Evolutionary conservation across 2,888 invertebrate species (phyloP), one percentile per base, ranked within the genome.

Genomic region (Cancer borealis): DNA sequence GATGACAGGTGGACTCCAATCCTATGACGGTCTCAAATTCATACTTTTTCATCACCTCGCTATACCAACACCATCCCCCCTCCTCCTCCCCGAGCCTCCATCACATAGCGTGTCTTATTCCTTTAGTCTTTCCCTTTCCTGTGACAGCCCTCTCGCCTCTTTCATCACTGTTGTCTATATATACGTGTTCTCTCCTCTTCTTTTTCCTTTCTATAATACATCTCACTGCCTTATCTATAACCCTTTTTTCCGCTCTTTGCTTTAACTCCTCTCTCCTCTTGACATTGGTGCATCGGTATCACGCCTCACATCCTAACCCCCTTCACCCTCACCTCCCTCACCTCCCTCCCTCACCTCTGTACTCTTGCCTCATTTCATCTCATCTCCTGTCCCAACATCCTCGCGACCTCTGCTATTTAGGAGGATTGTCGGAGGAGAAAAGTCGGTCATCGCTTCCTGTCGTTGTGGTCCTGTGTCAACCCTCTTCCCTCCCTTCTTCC

Each of bases 401-500:
- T 30, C 26, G 8, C 73, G 73, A 14, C 73, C 79, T 30, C 79
- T 79, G 30, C 12, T 79, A 30, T 26, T 26, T 79, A 30, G 30
- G 30, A 79, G n/a, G 17, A 10, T 54, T 79, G 79, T 79, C 30
- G 30, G 30, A 10, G 30, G 26, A 10, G 30, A 79, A 30, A 79
- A 79, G 30, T 79, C 79, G 79, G 79, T 79, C 79, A 79, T 79
- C 79, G 79, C 30, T 79, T 79, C 79, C 79, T 79, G 79, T 30
- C 79, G 30, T 73, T 21, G 73, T 21, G 30, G n/a, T 1, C 79
- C 6, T 30, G 3, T 79, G 8, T 79, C 79, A 49, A 26, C 49
- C 45, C 90, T 30, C 46, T 47, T 46, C 47, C 21, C 46, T 47
- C 47, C 66, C 21, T 10, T 54, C 54, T 54, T 54, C 54, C 6